Evolutionary conservation across 2,888 invertebrate genomes (phyloP).

Genomic region (Ommatoiulus sabulosus): DNA sequence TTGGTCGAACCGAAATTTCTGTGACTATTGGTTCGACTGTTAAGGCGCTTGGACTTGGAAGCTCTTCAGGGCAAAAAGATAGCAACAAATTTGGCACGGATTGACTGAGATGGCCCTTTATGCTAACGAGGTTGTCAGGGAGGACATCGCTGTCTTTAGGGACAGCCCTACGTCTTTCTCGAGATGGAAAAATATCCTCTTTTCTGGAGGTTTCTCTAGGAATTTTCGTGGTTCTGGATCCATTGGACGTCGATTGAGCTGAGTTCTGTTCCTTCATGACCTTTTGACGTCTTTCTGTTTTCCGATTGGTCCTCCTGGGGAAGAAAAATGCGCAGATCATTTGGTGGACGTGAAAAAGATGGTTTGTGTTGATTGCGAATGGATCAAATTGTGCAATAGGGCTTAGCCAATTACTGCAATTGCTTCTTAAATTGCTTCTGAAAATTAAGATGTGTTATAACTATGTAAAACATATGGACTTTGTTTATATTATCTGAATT

Average conservation of each 20-base stretch:
- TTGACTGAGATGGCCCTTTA: background rate
- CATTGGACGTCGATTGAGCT: background rate
- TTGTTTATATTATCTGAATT: too few species aligned
- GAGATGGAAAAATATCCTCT: background rate
- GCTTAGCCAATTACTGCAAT: too few species aligned
- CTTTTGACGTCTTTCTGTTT: background rate
- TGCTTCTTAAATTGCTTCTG: too few species aligned
- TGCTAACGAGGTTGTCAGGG: background rate
- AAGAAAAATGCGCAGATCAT: background rate
- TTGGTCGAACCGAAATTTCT: slow-evolving; percentile 2
- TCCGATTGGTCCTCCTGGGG: background rate
- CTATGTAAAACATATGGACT: too few species aligned
- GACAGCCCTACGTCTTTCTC: background rate
- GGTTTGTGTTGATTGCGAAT: too few species aligned
- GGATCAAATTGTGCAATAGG: too few species aligned
- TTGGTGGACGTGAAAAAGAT: too few species aligned
- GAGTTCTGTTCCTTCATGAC: background rate
- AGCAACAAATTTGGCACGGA: background rate
- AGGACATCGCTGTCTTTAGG: background rate
- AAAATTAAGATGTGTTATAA: too few species aligned
- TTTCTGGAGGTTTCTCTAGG: background rate
- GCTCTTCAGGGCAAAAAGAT: background rate
- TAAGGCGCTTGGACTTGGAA: background rate
- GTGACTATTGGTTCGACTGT: background rate
- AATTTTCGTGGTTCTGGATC: background rate